These are phyloP conservation scores for Sphaerophoria taeniata DNA, from an alignment of 2,888 invertebrate species.

Conservation along the genomic window DNA sequence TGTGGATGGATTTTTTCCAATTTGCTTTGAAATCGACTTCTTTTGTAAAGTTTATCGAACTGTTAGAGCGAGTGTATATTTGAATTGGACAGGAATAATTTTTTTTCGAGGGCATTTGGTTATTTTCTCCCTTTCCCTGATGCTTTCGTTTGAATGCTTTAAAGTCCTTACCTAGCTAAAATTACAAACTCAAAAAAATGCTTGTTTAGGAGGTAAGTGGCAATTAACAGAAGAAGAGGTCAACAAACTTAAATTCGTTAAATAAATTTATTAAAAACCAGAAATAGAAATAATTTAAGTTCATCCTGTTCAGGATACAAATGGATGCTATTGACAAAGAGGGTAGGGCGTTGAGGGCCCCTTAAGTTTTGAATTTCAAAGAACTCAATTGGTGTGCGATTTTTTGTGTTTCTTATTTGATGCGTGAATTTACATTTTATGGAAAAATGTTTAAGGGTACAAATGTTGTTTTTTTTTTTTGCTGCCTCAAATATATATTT, in stretches of 20 bases:
- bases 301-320: neutral
- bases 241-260: constrained; percentile 52
- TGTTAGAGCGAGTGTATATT: constrained; percentile 61
- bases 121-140: constrained; percentile 38
- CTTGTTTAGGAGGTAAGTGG: neutral
- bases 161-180: constrained; percentile 8
- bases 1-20: constrained; percentile 56
- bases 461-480: too few species aligned
- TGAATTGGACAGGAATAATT: constrained; percentile 63
- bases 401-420: constrained; percentile 51
- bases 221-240: constrained; percentile 31
- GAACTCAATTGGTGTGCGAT: constrained; percentile 48
- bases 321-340: too few species aligned
- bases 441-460: constrained; percentile 25
- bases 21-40: constrained; percentile 67
- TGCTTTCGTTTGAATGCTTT: constrained; percentile 55
- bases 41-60: constrained; percentile 67
- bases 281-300: constrained; percentile 36
- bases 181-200: neutral
- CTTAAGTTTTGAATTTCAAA: constrained; percentile 34
- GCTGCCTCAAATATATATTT: too few species aligned
- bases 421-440: constrained; percentile 61
- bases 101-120: constrained; percentile 26
- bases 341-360: too few species aligned
- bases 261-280: constrained; percentile 62